These are phyloP conservation scores for Maccullochella peelii DNA, from an alignment of 2,113 vertebrate species.

Conservation along the genomic window DNA sequence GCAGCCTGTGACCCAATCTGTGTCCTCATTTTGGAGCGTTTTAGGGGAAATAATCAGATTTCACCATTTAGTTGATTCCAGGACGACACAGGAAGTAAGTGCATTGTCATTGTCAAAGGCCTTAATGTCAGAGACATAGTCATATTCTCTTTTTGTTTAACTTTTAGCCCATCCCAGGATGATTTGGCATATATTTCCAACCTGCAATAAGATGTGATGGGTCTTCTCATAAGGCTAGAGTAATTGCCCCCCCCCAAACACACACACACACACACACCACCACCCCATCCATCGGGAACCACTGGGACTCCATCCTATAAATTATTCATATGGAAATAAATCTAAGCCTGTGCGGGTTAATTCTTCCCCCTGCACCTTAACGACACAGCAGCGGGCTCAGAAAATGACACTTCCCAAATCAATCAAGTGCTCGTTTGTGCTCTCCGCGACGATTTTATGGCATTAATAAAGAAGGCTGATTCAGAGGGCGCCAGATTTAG, in stretches of 20 bases:
- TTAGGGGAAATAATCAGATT: slow-evolving; percentile 4
- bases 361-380: slow-evolving; percentile 38
- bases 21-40: slow-evolving; percentile 1
- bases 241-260: slow-evolving; percentile 25
- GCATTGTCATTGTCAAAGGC: not conserved
- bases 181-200: not conserved
- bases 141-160: not conserved
- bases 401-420: slow-evolving; percentile 57
- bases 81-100: not conserved
- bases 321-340: slow-evolving; percentile 85
- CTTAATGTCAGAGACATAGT: not conserved
- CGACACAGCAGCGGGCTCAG: slow-evolving; percentile 23
- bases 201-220: slow-evolving; percentile 28
- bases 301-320: slow-evolving; percentile 81
- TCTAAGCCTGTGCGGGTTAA: slow-evolving; percentile 41
- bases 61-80: not conserved
- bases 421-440: slow-evolving; percentile 48
- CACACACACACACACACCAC: too few relatives aligned
- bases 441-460: not conserved
- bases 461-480: slow-evolving; percentile 43
- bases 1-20: not conserved
- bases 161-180: slow-evolving; percentile 20
- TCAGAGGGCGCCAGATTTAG: slow-evolving; percentile 29
- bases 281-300: slow-evolving; percentile 31
- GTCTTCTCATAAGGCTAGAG: slow-evolving; percentile 39